phyloP scores from a whole-genome alignment of 2,113 vertebrate species.

The Eurystomus gularis region DNA sequence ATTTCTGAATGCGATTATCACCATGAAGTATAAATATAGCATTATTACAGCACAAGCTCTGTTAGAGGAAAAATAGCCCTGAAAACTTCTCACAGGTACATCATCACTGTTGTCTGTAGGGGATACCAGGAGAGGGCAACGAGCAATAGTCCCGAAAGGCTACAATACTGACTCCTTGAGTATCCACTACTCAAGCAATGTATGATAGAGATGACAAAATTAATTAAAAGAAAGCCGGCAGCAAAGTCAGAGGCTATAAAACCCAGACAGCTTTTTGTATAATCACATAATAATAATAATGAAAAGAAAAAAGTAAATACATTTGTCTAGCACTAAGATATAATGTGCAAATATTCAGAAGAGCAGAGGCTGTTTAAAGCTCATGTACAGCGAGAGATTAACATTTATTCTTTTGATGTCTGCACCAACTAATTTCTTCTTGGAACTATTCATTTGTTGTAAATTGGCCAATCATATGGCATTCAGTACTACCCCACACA shows the following conservation, averaged over 20 bases:
- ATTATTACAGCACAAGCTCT: background rate
- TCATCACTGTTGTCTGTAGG: background rate
- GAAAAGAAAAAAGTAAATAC: background rate
- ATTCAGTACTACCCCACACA: background rate
- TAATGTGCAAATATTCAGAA: background rate
- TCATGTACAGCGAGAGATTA: background rate
- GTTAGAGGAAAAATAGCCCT: background rate
- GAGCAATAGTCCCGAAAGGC: background rate
- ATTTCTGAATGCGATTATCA: background rate
- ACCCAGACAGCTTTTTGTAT: background rate
- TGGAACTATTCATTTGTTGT: background rate
- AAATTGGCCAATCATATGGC: background rate
- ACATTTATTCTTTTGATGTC: background rate
- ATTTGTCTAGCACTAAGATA: background rate
- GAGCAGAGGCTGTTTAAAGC: background rate
- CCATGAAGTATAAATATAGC: background rate
- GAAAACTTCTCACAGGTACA: background rate
- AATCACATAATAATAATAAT: background rate
- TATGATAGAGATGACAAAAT: background rate
- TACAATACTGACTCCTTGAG: background rate
- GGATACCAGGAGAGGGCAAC: background rate
- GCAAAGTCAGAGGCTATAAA: background rate
- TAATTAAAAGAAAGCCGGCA: conserved; percentile 1
- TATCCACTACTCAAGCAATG: background rate
- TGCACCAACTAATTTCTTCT: background rate